Evolutionary conservation across 2,113 vertebrate genomes (phyloP).

Genomic region (Eurystomus gularis): DNA sequence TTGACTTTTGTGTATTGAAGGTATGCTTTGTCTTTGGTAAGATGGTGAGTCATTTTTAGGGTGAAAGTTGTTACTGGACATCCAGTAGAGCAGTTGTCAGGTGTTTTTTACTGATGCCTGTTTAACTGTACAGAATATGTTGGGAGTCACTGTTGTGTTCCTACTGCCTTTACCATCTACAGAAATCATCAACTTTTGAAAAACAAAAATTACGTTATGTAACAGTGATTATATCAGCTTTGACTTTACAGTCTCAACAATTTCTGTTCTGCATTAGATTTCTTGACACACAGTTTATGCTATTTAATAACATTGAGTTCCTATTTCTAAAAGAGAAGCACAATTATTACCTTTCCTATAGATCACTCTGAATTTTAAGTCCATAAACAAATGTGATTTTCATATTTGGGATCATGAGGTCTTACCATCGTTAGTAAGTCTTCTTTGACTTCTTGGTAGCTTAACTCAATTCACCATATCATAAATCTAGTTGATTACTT

Average conservation of each 20-base stretch:
- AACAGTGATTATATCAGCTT: not conserved
- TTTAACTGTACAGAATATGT: not conserved
- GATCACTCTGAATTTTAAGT: not conserved
- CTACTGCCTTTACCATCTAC: not conserved
- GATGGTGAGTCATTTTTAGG: not conserved
- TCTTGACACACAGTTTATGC: not conserved
- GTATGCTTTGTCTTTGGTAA: not conserved
- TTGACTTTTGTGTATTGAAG: not conserved
- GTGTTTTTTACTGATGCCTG: not conserved
- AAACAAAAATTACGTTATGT: not conserved
- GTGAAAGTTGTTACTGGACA: not conserved
- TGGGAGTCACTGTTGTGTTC: not conserved
- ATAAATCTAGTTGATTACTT: not conserved
- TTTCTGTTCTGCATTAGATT: not conserved
- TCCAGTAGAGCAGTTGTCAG: not conserved
- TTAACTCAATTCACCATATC: not conserved
- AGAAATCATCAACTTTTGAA: not conserved
- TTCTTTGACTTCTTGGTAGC: not conserved
- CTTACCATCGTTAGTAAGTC: not conserved
- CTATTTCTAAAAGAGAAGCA: not conserved
- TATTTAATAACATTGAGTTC: not conserved
- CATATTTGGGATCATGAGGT: not conserved
- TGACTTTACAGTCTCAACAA: not conserved
- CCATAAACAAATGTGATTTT: not conserved
- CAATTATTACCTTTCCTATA: not conserved